Evolutionary conservation across 2,888 invertebrate species (phyloP).

Genomic region (Drosophila yooni): DNA sequence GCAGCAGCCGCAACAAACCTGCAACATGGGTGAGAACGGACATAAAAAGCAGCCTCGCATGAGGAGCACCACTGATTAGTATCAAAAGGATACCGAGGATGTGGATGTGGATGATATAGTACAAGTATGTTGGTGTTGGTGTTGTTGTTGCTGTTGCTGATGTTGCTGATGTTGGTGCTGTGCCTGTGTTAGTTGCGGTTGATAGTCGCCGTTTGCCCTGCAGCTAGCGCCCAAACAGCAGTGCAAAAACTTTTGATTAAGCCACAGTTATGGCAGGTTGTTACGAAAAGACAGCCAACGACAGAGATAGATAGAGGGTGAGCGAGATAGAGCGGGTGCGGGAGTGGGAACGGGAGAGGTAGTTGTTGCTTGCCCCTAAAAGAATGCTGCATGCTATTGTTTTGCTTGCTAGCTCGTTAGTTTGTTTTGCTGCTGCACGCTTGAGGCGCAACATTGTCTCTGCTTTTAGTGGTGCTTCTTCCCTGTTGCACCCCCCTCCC

Average conservation of each 20-base stretch:
- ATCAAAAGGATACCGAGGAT: conserved; percentile 60
- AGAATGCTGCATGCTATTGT: conserved; percentile 69
- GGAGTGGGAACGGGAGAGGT: neutral
- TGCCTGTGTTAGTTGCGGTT: conserved; percentile 53
- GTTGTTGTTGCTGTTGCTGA: neutral
- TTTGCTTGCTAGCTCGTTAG: conserved; percentile 77
- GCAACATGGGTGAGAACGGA: conserved; percentile 46
- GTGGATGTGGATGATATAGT: conserved; percentile 35
- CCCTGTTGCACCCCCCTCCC: neutral
- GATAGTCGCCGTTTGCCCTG: conserved; percentile 64
- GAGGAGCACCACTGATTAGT: conserved; percentile 72
- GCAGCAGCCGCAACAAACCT: conserved; percentile 57
- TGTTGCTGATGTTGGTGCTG: conserved; percentile 6
- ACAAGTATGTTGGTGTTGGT: conserved; percentile 14
- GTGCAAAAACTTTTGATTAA: conserved; percentile 84
- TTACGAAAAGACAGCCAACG: conserved; percentile 43
- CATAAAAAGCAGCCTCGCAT: conserved; percentile 64
- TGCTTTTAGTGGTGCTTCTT: conserved; percentile 37
- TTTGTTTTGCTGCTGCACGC: conserved; percentile 63
- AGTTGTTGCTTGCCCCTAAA: conserved; percentile 23
- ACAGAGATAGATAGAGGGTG: neutral
- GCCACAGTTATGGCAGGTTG: conserved; percentile 82
- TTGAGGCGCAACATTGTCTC: conserved; percentile 65
- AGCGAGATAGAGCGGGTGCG: neutral
- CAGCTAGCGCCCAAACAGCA: conserved; percentile 56